Evolutionary conservation across 2,888 invertebrate genomes (phyloP).

Genomic region (Andricus curvator): DNA sequence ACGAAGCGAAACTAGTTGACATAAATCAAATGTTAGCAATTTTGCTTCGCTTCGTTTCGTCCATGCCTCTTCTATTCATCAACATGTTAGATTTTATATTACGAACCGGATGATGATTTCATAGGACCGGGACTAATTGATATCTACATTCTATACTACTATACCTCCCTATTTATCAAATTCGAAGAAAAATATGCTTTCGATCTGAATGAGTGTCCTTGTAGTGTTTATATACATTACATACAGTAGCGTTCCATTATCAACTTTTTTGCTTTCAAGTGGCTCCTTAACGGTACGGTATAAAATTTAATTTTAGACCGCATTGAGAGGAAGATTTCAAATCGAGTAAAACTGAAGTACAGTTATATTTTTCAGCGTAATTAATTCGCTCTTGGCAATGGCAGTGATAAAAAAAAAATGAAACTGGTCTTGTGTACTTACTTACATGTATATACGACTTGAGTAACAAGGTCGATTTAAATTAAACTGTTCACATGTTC

Average conservation of each 20-base stretch:
- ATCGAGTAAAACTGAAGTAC: not conserved
- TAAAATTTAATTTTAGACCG: not conserved
- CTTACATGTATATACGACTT: not conserved
- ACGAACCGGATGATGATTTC: not conserved
- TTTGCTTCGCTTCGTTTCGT: not conserved
- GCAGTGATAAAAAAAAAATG: not conserved
- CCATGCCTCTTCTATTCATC: not conserved
- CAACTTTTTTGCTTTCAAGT: not conserved
- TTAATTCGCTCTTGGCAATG: not conserved
- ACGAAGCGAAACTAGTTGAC: not conserved
- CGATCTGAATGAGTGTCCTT: not conserved
- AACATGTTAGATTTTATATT: not conserved
- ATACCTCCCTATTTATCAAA: not conserved
- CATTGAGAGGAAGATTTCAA: not conserved
- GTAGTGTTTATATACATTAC: not conserved
- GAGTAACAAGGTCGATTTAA: not conserved
- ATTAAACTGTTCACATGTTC: not conserved
- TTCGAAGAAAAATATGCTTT: not conserved
- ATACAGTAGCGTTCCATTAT: not conserved
- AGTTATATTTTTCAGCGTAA: not conserved
- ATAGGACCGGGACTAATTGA: not conserved
- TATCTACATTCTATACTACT: not conserved
- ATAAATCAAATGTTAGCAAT: not conserved
- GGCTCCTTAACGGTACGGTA: not conserved
- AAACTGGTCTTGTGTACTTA: not conserved